A percentile compares a stretch with the other conserved stretches of the same genome.
Conservation (phyloP, 2,113 vertebrate genomes). For the Prietella phreatophila region DNA sequence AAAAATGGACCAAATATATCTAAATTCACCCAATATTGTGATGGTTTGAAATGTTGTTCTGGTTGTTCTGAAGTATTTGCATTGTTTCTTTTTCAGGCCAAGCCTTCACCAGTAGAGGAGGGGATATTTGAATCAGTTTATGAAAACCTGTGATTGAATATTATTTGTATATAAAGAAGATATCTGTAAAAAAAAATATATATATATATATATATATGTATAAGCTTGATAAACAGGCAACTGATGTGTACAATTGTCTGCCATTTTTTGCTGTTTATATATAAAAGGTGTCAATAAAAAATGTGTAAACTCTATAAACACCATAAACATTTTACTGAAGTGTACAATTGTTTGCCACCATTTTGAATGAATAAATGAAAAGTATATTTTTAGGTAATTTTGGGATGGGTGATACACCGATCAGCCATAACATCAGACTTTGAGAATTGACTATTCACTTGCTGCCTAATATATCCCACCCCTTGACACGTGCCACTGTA, state of each 20-base stretch:
- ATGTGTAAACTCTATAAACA: not conserved
- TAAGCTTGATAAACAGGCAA: not conserved
- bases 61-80: slow-evolving; percentile 12
- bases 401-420: not conserved
- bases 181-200: not conserved
- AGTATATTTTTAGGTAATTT: not conserved
- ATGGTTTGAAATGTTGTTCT: not conserved
- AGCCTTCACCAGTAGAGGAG: slow-evolving; percentile 44
- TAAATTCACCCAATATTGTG: not conserved
- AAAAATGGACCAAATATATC: not conserved
- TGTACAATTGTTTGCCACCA: not conserved
- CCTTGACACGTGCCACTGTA: too few relatives aligned
- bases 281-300: not conserved
- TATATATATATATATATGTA: too few relatives aligned
- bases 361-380: not conserved
- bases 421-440: too few relatives aligned
- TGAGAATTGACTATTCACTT: too few relatives aligned
- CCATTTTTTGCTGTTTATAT: not conserved
- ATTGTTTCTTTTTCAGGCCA: slow-evolving; percentile 55
- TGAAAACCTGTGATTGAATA: slow-evolving; percentile 60
- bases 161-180: not conserved
- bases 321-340: not conserved
- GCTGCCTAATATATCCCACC: too few relatives aligned
- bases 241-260: not conserved
- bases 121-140: slow-evolving; percentile 67